Conservation (phyloP, 2,113 vertebrate species). For the Oryzias celebensis region DNA sequence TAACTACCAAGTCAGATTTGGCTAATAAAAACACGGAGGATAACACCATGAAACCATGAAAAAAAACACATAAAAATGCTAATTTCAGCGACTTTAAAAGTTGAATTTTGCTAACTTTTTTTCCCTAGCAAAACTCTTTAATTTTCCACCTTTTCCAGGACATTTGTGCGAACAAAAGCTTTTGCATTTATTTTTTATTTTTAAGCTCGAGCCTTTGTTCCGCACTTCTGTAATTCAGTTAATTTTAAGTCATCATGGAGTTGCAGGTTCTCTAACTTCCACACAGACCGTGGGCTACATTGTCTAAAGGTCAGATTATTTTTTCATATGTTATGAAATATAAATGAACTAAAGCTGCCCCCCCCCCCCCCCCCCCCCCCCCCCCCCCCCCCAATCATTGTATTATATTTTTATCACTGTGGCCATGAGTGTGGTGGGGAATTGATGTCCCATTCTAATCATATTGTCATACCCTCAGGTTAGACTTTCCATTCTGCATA, state of each 20-base stretch:
- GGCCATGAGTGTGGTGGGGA: conserved; percentile 49
- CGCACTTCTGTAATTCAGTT: conserved; percentile 52
- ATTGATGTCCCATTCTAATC: conserved; percentile 70
- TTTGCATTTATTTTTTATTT: no score
- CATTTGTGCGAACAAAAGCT: no score
- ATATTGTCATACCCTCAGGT: conserved; percentile 64
- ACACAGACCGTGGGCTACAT: conserved; percentile 32
- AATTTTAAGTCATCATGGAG: conserved; percentile 43
- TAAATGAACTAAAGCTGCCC: conserved; percentile 70
- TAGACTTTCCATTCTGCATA: conserved; percentile 57
- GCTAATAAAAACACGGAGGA: no score
- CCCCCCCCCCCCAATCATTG: conserved; percentile 67
- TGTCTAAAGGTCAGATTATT: conserved; percentile 72
- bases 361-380: conserved; percentile 54
- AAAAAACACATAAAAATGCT: no score
- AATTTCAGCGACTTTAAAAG: no score
- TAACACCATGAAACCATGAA: no score
- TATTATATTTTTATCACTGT: conserved; percentile 70
- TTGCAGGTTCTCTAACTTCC: conserved; percentile 27
- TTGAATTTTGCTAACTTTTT: no score
- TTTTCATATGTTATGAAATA: conserved; percentile 73
- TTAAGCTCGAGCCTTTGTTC: no score
- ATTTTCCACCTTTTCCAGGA: no score
- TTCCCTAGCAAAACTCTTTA: no score
- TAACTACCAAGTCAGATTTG: no score